Evolutionary conservation across 2,888 invertebrate species (phyloP), one percentile per base, ranked within the genome.

Genomic region (Acrobasis repandana): DNA sequence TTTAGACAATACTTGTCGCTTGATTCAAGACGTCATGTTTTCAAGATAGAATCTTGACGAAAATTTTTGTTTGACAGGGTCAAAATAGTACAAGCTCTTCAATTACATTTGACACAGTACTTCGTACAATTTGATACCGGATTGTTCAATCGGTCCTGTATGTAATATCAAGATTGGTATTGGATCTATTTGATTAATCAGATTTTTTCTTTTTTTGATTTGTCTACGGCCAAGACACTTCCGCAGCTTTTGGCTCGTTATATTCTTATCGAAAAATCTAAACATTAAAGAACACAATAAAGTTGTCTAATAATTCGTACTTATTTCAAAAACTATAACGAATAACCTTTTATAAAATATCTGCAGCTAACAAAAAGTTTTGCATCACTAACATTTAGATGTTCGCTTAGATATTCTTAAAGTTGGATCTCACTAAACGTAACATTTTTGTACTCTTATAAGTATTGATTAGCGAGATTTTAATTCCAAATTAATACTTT

Each of bases 21-120:
- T 88, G 87, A 89, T 88, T 89, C 76, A 67, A 84, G 82, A 86
- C 87, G 90, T 89, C 90, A 89, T 90, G 90, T 91, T 80, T 43
- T 67, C 65, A 49, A 76, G 80, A 90, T 90, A 86, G 79, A 65
- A 91, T 90, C 90, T 88, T 88, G 87, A 88, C 85, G 86, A 83
- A 85, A 84, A 83, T 82, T 86, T 83, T 79, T 76, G 76, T 84
- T 76, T 85, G 90, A 85, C 84, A 83, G 90, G 90, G 90, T 90
- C 90, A 90, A 81, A 79, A 78, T 75, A 72, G 74, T 85, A 82
- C 86, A 82, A 82, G 87, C 80, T 85, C 80, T 86, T 85, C 88
- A 84, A 88, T 90, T 89, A 86, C 82, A 81, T 84, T 86, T 85
- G 88, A 90, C 88, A 88, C 75, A 84, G 83, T 83, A 52, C 52